Percentiles rank a stretch among this genome's conserved stretches.
phyloP scores from a whole-genome alignment of 1,140 invertebrate species.

The Parasteatoda tepidariorum region DNA sequence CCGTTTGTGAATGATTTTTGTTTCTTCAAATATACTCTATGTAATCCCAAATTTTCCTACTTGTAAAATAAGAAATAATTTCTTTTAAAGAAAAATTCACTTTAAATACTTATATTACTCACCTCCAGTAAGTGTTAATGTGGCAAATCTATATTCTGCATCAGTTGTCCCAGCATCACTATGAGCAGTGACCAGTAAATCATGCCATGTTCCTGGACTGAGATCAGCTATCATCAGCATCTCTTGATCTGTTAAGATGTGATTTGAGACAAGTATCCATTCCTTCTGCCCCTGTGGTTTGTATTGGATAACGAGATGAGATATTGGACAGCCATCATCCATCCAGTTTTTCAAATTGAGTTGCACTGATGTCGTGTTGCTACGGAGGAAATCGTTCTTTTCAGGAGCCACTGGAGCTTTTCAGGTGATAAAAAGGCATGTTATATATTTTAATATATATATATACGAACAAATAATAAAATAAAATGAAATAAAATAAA shows the following conservation, averaged over 20 bases:
- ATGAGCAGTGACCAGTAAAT: slow-evolving; percentile 88
- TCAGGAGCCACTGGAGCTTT: slow-evolving; percentile 64
- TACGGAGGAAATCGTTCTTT: slow-evolving; percentile 62
- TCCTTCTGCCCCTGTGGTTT: slow-evolving; percentile 63
- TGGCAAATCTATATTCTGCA: slow-evolving; percentile 94
- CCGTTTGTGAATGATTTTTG: no score
- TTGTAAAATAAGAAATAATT: no score
- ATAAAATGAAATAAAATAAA: neutral
- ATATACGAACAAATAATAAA: no score
- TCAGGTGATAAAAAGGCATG: slow-evolving; percentile 19
- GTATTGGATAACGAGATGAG: slow-evolving; percentile 72
- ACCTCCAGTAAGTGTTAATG: slow-evolving; percentile 87
- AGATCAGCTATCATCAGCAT: slow-evolving; percentile 66
- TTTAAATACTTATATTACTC: slow-evolving; percentile 29
- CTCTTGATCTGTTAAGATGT: slow-evolving; percentile 62
- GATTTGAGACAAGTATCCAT: slow-evolving; percentile 64
- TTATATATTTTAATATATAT: no score
- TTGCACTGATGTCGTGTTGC: slow-evolving; percentile 69
- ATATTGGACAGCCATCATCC: slow-evolving; percentile 72
- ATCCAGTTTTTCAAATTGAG: slow-evolving; percentile 72
- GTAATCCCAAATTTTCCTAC: no score
- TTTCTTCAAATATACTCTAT: no score
- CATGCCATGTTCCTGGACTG: slow-evolving; percentile 66
- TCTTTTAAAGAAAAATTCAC: neutral
- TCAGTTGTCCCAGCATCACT: slow-evolving; percentile 96